Evolutionary conservation across 2,888 invertebrate species (phyloP).

Genomic region (Bimastos eiseni): DNA sequence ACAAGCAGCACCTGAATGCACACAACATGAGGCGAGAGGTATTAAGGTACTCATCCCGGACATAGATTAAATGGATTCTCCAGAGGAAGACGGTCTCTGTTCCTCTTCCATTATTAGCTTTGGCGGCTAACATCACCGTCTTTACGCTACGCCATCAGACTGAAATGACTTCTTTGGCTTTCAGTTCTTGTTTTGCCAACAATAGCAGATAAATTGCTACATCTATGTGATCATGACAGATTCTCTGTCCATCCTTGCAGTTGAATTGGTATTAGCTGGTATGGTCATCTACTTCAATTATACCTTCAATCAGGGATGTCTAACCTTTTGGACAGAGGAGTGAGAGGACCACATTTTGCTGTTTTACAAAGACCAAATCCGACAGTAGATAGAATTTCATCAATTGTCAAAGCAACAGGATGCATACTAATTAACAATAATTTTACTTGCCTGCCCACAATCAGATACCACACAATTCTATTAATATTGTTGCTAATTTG

Average conservation of each 20-base stretch:
- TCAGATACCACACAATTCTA: no score
- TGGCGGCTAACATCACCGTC: neutral
- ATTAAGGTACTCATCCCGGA: constrained; percentile 20
- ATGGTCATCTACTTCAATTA: no score
- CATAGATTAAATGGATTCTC: constrained; percentile 21
- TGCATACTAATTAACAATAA: no score
- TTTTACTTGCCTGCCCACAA: no score
- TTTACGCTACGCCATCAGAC: neutral
- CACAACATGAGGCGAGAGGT: constrained; percentile 14
- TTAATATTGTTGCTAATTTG: no score
- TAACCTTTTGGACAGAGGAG: no score
- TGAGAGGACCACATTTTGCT: no score
- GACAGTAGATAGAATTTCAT: no score
- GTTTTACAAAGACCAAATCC: no score
- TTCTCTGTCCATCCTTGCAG: neutral
- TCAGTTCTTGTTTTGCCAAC: neutral
- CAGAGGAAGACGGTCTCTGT: neutral
- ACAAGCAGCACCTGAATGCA: neutral
- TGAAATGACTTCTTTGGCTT: neutral
- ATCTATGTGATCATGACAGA: neutral
- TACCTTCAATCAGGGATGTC: no score
- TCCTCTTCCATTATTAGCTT: constrained; percentile 1
- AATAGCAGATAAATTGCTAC: neutral
- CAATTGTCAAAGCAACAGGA: no score
- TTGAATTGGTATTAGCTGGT: neutral